These are phyloP conservation scores for Babyrousa celebensis DNA, from an alignment of 2,797 vertebrate species.

Conservation along the genomic window DNA sequence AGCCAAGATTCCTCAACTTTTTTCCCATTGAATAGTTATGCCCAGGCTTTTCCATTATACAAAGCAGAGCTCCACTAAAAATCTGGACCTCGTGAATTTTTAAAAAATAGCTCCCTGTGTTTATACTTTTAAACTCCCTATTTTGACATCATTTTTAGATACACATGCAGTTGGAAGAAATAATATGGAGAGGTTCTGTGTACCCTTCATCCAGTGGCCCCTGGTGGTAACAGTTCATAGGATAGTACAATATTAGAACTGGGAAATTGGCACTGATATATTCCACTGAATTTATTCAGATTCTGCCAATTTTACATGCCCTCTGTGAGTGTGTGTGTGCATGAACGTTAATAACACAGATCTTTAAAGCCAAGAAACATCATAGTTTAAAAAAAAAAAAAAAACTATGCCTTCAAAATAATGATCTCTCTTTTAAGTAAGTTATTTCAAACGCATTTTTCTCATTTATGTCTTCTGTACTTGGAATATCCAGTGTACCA, in stretches of 20 bases:
- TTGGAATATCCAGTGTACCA: not conserved
- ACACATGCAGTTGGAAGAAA: constrained; percentile 12
- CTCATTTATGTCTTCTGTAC: constrained; percentile 21
- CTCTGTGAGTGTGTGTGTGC: not conserved
- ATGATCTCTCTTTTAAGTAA: constrained; percentile 31
- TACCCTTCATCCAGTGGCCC: not conserved
- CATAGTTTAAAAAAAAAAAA: not conserved
- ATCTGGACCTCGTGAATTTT: not conserved
- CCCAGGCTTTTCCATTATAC: not conserved
- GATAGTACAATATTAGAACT: not conserved
- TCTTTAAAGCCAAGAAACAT: constrained; percentile 62
- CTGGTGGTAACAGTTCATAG: not conserved
- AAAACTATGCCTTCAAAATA: constrained; percentile 41
- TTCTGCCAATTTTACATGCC: not conserved
- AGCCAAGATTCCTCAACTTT: not conserved
- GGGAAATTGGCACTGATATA: not conserved
- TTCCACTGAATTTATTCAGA: not conserved
- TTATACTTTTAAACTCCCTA: constrained; percentile 40
- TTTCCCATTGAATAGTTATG: not conserved
- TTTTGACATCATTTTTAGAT: constrained; percentile 50
- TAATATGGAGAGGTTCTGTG: not conserved
- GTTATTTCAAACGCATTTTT: constrained; percentile 62
- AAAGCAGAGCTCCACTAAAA: constrained; percentile 60
- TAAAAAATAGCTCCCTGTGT: not conserved
- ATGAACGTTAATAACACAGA: not conserved